A percentile compares a stretch with the other conserved stretches of the same genome.
These are phyloP conservation scores for Epistrophe grossulariae DNA, from an alignment of 2,888 invertebrate genomes.

Conservation along the genomic window DNA sequence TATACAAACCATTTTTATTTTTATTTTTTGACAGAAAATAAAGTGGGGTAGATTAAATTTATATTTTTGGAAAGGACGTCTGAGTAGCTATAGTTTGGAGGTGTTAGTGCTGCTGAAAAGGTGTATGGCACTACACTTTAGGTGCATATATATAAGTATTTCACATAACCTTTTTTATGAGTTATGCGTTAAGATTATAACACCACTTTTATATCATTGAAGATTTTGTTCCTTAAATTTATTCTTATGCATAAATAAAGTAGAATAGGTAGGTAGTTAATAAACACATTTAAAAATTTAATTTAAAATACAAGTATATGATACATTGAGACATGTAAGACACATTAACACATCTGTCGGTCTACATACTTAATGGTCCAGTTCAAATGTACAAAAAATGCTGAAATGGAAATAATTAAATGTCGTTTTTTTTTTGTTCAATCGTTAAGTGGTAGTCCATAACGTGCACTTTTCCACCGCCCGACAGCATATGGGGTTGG, in stretches of 20 bases:
- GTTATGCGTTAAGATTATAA: not conserved
- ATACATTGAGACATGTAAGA: no score
- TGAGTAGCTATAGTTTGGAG: not conserved
- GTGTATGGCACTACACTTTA: not conserved
- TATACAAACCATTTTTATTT: not conserved
- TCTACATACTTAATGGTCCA: no score
- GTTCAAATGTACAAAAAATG: no score
- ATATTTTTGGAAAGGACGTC: not conserved
- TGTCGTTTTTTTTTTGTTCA: no score
- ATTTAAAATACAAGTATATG: no score
- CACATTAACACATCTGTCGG: no score
- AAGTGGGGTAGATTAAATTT: slow-evolving; percentile 19
- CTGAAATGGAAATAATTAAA: no score
- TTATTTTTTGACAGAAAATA: not conserved
- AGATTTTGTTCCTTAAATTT: not conserved
- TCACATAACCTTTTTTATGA: slow-evolving; percentile 5
- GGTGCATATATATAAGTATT: not conserved
- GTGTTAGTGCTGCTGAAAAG: not conserved
- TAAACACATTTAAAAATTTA: no score
- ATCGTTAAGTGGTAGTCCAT: no score
- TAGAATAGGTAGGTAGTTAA: no score
- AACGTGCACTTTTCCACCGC: no score
- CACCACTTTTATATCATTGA: not conserved
- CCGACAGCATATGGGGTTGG: no score
- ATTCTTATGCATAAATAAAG: not conserved